Evolutionary conservation across 2,888 invertebrate genomes (phyloP).

Genomic region (Sisyra nigra): DNA sequence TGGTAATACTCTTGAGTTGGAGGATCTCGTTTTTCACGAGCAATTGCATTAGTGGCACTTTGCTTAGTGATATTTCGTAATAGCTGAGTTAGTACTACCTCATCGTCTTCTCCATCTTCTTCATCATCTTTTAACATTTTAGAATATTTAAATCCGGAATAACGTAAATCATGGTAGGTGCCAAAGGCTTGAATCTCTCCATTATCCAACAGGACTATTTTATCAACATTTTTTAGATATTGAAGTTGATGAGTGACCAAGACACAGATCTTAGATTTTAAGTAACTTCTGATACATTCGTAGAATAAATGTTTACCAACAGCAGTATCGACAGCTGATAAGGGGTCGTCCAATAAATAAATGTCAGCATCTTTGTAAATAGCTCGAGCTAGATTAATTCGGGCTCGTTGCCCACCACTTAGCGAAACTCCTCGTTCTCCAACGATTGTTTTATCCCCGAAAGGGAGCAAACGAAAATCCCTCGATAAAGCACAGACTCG

Average conservation of each 20-base stretch:
- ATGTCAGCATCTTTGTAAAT: constrained; percentile 61
- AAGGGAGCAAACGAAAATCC: constrained; percentile 58
- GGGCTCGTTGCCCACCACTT: constrained; percentile 71
- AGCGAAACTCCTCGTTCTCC: constrained; percentile 66
- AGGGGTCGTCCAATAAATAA: constrained; percentile 62
- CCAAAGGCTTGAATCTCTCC: constrained; percentile 32
- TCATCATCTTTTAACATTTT: constrained; percentile 23
- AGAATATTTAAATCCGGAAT: constrained; percentile 34
- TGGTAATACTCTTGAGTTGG: no score
- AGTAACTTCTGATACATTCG: constrained; percentile 44
- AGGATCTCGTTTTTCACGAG: no score
- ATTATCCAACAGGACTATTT: constrained; percentile 26
- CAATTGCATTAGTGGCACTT: no score
- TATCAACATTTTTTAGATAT: constrained; percentile 23
- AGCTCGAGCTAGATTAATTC: constrained; percentile 61
- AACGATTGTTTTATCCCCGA: constrained; percentile 59
- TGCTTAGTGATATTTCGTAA: no score
- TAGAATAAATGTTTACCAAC: constrained; percentile 57
- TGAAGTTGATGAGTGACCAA: constrained; percentile 59
- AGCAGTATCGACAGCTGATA: constrained; percentile 61
- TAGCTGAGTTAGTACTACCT: no score
- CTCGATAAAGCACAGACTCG: constrained; percentile 42
- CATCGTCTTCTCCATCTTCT: constrained; percentile 13
- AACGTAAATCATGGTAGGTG: constrained; percentile 28
- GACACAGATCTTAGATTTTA: constrained; percentile 41